phyloP scores from a whole-genome alignment of 2,888 invertebrate species.

The Drosophila nigricruria region DNA sequence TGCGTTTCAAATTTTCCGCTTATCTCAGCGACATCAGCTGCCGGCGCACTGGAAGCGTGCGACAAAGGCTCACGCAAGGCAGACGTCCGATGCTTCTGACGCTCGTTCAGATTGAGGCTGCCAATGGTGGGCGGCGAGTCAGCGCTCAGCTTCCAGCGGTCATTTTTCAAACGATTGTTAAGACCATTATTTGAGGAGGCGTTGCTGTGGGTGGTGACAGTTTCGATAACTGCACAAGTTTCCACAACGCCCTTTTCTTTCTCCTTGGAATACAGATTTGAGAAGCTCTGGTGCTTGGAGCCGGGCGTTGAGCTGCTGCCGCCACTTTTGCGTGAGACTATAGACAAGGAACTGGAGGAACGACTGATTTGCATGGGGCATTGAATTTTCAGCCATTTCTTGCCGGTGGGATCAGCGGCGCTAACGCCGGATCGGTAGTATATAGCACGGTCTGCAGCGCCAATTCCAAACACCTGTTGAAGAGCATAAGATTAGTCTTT shows the following conservation, averaged over 20 bases:
- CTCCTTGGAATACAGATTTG: conserved; percentile 85
- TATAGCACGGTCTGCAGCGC: conserved; percentile 92
- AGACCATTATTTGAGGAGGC: conserved; percentile 85
- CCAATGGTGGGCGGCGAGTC: conserved; percentile 84
- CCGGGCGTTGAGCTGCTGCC: conserved; percentile 86
- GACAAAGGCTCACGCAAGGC: conserved; percentile 64
- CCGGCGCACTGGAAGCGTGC: conserved; percentile 84
- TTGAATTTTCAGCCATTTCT: conserved; percentile 93
- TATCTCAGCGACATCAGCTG: conserved; percentile 86
- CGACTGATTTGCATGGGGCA: conserved; percentile 93
- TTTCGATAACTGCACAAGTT: conserved; percentile 84
- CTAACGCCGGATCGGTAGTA: conserved; percentile 93
- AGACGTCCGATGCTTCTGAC: conserved; percentile 81
- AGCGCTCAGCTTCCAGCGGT: conserved; percentile 82
- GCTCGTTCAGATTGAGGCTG: conserved; percentile 83
- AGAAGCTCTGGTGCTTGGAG: conserved; percentile 90
- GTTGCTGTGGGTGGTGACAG: conserved; percentile 88
- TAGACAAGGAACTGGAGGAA: conserved; percentile 92
- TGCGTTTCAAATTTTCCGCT: conserved; percentile 90
- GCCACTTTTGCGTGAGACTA: conserved; percentile 86
- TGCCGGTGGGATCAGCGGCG: conserved; percentile 92
- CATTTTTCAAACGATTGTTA: conserved; percentile 80
- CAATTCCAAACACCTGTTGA: conserved; percentile 89
- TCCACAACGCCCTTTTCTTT: conserved; percentile 85
- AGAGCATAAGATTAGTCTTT: background rate